Base-by-base conservation (phyloP, 2,113 vertebrate genomes). In the Mungos mungo region DNA sequence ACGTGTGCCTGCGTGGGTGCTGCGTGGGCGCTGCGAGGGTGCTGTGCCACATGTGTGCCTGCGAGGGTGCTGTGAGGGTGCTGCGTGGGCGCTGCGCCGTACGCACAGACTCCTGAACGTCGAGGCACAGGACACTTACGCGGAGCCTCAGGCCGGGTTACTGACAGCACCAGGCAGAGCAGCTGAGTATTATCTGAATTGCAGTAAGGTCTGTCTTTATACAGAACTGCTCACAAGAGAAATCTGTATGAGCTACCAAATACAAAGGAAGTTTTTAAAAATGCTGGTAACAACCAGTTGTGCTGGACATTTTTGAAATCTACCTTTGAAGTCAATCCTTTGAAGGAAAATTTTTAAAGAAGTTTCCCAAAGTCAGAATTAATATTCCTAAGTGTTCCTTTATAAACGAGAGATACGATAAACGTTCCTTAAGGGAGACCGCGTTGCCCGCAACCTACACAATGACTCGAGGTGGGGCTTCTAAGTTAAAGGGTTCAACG, bases 281-380 rank as follows among this genome's bases (percentile, higher is more conserved):
- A 57, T n/a, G 7, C 69, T 92, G 38, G 13, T 71, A 88, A 86
- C 6, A 50, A 87, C 72, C 74, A 76, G 41, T 52, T 85, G 79
- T 74, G 38, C 10, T 63, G 41, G 35, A 68, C 38, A 63, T 83
- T 92, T 81, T 50, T 74, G 0, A 87, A 10, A n/a, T 93, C 52
- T 77, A 41, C 35, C 41, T 47, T 76, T 47, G 81, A 90, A 79
- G 31, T 50, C 71, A 81, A 65, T 57, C 35, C 41, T 47, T 76
- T 16, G 84, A 90, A 77, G 57, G 57, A 31, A 38, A 96, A 83
- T 47, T 85, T 96, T 88, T 60, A 88, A 47, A 82, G 4, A 92
- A 74, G 33, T 88, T 88, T 71, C 65, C 29, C 29, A 92, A 97
- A 91, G 86, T 50, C 60, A 95, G 16, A 94, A 82, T 5, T 77